Evolutionary conservation across 2,888 invertebrate species (phyloP).

Genomic region (Disparrhopalites patrizii): DNA sequence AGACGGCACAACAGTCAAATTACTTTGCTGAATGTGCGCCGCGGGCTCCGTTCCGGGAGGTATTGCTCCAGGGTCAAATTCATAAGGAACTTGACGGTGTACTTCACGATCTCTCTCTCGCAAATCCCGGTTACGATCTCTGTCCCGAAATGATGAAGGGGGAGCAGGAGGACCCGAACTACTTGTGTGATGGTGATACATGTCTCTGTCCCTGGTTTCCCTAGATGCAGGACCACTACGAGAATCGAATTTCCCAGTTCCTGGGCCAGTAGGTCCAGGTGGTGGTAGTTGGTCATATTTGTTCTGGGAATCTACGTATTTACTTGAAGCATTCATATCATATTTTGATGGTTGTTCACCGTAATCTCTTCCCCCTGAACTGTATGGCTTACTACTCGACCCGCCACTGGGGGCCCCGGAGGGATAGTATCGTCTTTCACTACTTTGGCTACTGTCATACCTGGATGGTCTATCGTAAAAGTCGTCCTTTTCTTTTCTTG

Average conservation of each 20-base stretch:
- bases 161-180: background rate
- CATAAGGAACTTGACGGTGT: conserved; percentile 20
- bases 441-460: conserved; percentile 9
- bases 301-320: background rate
- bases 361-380: background rate
- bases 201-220: background rate
- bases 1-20: conserved; percentile 28
- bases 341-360: conserved; percentile 7
- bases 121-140: background rate
- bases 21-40: conserved; percentile 9
- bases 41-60: conserved; percentile 44
- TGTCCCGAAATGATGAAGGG: background rate
- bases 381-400: background rate
- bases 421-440: conserved; percentile 10
- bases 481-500: conserved; percentile 44
- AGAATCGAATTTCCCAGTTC: background rate
- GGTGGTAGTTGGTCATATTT: conserved; percentile 7
- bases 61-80: conserved; percentile 34
- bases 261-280: background rate
- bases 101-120: background rate
- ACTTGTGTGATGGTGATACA: background rate
- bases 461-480: conserved; percentile 36
- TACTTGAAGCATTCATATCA: background rate
- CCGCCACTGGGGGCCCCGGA: background rate
- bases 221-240: background rate